phyloP scores from a whole-genome alignment of 2,797 vertebrate genomes.

The Dendrocincla fuliginosa region DNA sequence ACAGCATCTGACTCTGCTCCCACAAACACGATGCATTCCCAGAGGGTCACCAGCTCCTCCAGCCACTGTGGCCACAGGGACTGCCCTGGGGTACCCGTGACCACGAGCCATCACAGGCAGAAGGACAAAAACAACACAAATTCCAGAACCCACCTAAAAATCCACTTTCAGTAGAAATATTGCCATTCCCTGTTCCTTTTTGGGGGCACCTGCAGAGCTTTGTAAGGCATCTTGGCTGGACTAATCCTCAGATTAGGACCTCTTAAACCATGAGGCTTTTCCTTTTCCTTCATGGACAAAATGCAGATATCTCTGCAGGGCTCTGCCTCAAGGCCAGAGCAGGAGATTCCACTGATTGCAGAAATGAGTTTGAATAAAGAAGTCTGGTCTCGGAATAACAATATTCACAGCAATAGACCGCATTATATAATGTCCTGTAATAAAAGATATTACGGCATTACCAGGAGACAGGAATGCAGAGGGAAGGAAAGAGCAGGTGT shows the following conservation, averaged over 20 bases:
- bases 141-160: neutral
- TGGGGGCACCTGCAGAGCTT: neutral
- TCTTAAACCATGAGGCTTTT: neutral
- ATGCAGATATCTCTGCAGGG: neutral
- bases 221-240: accelerated
- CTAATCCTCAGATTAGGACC: neutral
- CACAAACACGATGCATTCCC: accelerated
- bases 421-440: conserved; percentile 28
- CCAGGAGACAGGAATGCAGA: neutral
- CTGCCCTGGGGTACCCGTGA: accelerated
- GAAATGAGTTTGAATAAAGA: neutral
- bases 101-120: accelerated
- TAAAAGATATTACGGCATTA: conserved; percentile 21
- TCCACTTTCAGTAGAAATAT: neutral
- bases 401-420: neutral
- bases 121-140: neutral
- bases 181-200: neutral
- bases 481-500: conserved; percentile 11
- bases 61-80: accelerated
- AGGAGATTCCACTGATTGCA: neutral
- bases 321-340: neutral
- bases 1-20: neutral
- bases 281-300: neutral
- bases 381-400: neutral
- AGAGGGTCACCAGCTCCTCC: neutral